Evolutionary conservation across 2,797 vertebrate species (phyloP), one percentile per base, ranked within the genome.

Genomic region (Triplophysa bombifrons): DNA sequence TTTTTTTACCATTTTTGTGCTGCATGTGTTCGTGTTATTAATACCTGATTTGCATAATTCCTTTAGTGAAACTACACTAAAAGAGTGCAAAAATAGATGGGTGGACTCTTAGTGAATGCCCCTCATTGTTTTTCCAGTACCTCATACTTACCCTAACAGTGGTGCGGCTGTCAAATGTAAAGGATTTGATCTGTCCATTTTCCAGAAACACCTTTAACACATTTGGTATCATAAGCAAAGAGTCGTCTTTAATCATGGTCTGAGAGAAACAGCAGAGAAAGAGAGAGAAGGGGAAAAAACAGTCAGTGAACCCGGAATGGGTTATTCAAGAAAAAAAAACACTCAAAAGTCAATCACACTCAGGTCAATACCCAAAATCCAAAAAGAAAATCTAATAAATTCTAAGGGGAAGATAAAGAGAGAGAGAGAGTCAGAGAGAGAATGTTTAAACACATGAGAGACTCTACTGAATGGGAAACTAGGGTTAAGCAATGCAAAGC

Each of bases 161-260:
- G 87, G 98, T 99, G 84, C 97, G 94, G 91, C 96, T 97, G 89
- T 99, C 98, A 48, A 99, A 99, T 0, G 98, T 99, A 89, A 99
- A 99, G 69, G 97, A 99, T 92, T 99, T 99, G 89, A 99, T 99
- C 89, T 99, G 98, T 81, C 98, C 98, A 73, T 99, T 99, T 93
- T 99, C 98, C 92, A 99, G 92, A 92, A 98, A 99, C 89, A 99
- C 98, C 94, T 99, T 99, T 90, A 99, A 88, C 87, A 99, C 96
- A 16, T 98, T 99, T 89, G 98, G 97, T 90, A 99, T 98, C 88
- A 99, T 96, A 81, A 99, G 96, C 88, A 98, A 94, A 72, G 97
- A 95, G 90, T 99, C 96, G 91, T 98, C 98, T 94, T 98, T 99
- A 92, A 99, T 93, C 98, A 99, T 99, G 85, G 93, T 94, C 94